Base-by-base conservation (phyloP, 2,797 vertebrate species). In the Notoglanidium macrostoma region DNA sequence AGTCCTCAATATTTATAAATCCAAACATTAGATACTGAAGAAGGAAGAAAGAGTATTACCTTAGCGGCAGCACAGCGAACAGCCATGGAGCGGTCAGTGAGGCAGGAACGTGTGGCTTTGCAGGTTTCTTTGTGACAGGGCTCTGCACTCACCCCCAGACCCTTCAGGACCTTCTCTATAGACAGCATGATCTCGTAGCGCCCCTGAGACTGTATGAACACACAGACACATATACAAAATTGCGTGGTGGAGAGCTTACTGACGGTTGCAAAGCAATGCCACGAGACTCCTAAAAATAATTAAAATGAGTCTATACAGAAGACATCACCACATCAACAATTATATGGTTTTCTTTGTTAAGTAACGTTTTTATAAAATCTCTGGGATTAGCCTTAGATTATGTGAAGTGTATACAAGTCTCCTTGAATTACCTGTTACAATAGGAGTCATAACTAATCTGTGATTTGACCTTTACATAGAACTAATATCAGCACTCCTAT, bases 121-220 rank as follows among this genome's bases (percentile, higher is more conserved):
- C 98, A 99, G 93, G 99, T 88, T 92, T 99, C 98, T 51, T 97
- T 96, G 74, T 99, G 97, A 89, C 96, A 96, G 49, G 96, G 92
- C 44, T 93, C 51, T 21, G 97, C 97, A 77, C 95, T 94, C 88
- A 94, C 91, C 83, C 97, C 97, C 67, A 97, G 90, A 78, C 98
- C 98, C 73, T 93, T 95, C 82, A 99, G 93, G 81, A 98, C 96
- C 93, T 93, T 96, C 92, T 97, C 97, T 89, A 98, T 89, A 87
- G 96, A 95, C 92, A 96, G 86, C 97, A 98, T 97, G 93, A 98
- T 98, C 94, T 99, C 98, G 85, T 97, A 97, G 0, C 98, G 96
- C 65, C 98, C 98, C 95, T 99, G 98, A 93, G 98, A 99, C 98
- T 99, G 86, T 85, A 92, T 49, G 84, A 59, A 21, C n/a, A 73